phyloP scores from a whole-genome alignment of 2,797 vertebrate species.

The Halcyon smyrnensis region DNA sequence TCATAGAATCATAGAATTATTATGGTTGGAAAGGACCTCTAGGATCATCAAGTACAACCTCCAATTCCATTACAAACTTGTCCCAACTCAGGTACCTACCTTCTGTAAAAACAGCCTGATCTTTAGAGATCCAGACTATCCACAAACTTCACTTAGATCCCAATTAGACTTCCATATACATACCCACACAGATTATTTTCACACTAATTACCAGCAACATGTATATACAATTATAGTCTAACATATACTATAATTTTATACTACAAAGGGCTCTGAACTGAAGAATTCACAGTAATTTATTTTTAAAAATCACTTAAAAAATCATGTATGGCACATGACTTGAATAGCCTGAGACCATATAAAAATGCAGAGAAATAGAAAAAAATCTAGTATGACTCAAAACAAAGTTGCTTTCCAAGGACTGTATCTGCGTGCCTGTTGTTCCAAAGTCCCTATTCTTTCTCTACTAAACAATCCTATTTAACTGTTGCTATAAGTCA shows the following conservation, averaged over 20 bases:
- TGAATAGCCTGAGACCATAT: not conserved
- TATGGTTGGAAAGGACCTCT: too few relatives aligned
- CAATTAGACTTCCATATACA: not conserved
- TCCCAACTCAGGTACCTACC: not conserved
- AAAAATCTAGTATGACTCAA: slow-evolving; percentile 7
- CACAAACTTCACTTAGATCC: not conserved
- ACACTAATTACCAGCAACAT: not conserved
- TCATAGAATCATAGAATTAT: too few relatives aligned
- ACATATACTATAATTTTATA: not conserved
- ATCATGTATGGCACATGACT: not conserved
- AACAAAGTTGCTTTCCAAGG: slow-evolving; percentile 47
- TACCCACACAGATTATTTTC: not conserved
- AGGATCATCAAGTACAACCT: too few relatives aligned
- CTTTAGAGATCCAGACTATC: not conserved
- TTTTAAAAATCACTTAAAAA: not conserved
- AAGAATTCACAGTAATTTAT: not conserved
- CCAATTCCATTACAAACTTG: not conserved
- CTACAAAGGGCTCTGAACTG: not conserved
- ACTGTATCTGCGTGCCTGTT: not conserved
- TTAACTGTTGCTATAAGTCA: slow-evolving; percentile 49
- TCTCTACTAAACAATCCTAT: not conserved
- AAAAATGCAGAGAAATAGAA: not conserved
- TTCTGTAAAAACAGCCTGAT: not conserved
- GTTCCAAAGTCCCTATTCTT: not conserved
- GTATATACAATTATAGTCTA: not conserved